Conservation (phyloP, 2,113 vertebrate genomes). For the Oreotrochilus melanogaster region DNA sequence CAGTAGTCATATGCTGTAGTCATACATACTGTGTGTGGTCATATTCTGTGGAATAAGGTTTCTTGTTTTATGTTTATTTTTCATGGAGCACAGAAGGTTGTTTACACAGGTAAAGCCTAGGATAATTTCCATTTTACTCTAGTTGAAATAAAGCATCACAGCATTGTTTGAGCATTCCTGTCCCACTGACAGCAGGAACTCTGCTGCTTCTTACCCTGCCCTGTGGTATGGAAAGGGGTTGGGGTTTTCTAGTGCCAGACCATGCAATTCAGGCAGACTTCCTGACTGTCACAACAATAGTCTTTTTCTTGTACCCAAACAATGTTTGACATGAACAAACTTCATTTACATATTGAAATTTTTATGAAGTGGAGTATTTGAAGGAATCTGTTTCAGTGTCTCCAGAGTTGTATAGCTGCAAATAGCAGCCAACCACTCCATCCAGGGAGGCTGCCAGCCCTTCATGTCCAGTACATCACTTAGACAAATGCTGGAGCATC, state of each 20-base stretch:
- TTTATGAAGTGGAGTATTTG: not conserved
- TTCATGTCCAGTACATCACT: not conserved
- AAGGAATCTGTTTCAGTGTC: not conserved
- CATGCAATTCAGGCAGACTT: not conserved
- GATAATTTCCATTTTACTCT: not conserved
- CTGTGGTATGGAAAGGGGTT: not conserved
- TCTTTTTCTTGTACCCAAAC: not conserved
- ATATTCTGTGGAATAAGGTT: not conserved
- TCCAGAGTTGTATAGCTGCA: not conserved
- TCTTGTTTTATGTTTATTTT: not conserved
- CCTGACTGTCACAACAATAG: not conserved
- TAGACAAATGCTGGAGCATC: not conserved
- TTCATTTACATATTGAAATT: not conserved
- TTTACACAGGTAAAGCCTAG: not conserved
- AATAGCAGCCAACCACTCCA: not conserved
- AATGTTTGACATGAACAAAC: not conserved
- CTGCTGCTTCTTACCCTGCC: not conserved
- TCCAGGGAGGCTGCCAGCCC: not conserved
- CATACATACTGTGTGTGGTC: not conserved
- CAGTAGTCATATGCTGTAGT: not conserved
- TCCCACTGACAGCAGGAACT: not conserved
- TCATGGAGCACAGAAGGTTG: not conserved
- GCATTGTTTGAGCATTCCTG: not conserved
- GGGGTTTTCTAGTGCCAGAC: not conserved
- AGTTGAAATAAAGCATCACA: not conserved